Evolutionary conservation across 1,140 invertebrate genomes (phyloP), one percentile per base, ranked within the genome.

Genomic region (Trichonephila inaurata): DNA sequence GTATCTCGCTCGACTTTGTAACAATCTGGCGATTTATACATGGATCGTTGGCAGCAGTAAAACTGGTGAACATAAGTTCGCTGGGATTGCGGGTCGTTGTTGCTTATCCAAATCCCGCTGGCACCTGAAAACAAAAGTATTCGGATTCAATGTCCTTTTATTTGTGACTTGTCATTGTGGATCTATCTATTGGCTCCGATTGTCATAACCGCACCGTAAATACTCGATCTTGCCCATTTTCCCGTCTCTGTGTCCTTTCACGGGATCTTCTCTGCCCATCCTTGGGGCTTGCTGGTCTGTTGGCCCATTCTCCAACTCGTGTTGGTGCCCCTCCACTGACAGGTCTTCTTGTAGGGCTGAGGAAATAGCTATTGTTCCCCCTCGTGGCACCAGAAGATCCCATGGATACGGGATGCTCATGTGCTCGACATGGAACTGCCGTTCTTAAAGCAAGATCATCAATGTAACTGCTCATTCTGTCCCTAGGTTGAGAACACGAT

Each of bases 181-280:
- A 72, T 19, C 64, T 86, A 72, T 62, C 72, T 82, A 91, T 24
- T 14, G 82, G n/a, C 44, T 93, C 92, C 69, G 85, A 66, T 82
- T 89, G 93, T 94, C 93, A 94, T 94, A 94, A 94, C 61, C 93
- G 64, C 14, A 94, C 87, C 3, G 93, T 94, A 40, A 83, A 94
- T 16, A 94, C 81, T 21, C 77, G 51, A 40, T 94, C 87, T 24
- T n/a, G 87, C 7, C 90, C 93, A 24, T 44, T 81, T 6, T 94
- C 93, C 10, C 81, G 72, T 33, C 93, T 89, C 6, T 69, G 33
- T 7, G 86, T 77, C 28, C 93, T 89, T 1, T 94, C 93, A 2
- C 93, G 60, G 0, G 93, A 69, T 61, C 93, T 40, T 28, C 93
- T 82, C 7, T 88, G 87, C 14, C 93, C 62, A 10, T 90, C 88